Percentiles rank a stretch among this genome's conserved stretches.
Conservation (phyloP, 2,113 vertebrate genomes). For the Epinephelus cyanopodus region DNA sequence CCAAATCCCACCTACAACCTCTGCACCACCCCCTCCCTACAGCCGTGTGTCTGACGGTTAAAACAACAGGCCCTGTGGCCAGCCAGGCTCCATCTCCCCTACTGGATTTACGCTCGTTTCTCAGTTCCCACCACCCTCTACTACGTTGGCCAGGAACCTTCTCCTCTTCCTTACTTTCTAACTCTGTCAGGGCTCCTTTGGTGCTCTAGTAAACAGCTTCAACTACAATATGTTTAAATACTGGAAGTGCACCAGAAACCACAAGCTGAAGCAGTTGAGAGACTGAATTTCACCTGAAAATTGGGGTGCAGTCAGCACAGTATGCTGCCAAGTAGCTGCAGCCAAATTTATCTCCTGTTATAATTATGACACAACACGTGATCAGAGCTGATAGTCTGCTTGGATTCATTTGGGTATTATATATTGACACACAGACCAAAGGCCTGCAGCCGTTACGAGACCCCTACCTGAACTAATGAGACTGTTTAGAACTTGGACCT, state of each 20-base stretch:
- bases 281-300: neutral
- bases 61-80: conserved; percentile 78
- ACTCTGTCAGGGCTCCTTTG: neutral
- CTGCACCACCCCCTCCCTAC: conserved; percentile 53
- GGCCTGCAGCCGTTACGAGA: neutral
- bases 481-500: neutral
- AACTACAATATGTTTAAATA: no score
- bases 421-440: neutral
- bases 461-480: neutral
- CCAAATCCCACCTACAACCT: conserved; percentile 49
- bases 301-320: neutral
- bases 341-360: neutral
- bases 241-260: no score
- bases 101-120: conserved; percentile 69
- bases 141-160: neutral
- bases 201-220: rapidly evolving
- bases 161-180: neutral
- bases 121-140: conserved; percentile 34
- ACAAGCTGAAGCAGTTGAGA: no score
- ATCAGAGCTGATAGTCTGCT: neutral
- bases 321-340: neutral
- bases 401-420: neutral
- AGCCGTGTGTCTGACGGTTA: conserved; percentile 71
- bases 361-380: neutral
- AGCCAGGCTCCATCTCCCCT: conserved; percentile 70